A percentile compares a stretch with the other conserved stretches of the same genome.
These are phyloP conservation scores for Monoplex corrugatus DNA, from an alignment of 2,888 invertebrate species.

Conservation along the genomic window DNA sequence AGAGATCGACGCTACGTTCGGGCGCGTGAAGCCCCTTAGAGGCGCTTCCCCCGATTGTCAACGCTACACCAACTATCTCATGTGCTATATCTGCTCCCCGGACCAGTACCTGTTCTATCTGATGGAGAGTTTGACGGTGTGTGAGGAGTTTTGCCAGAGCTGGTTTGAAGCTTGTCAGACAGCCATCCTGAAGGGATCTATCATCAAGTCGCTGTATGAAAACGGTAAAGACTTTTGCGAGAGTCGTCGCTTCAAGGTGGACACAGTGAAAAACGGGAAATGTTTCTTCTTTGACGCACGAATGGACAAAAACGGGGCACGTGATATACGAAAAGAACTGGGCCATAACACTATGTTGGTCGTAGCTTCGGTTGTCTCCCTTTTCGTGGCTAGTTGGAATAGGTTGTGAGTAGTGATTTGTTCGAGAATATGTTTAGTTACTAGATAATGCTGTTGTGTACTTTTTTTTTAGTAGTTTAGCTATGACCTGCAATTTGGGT, in stretches of 20 bases:
- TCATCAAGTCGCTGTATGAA: constrained; percentile 76
- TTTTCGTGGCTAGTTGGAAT: background rate
- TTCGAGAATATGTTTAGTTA: background rate
- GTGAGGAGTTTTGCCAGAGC: constrained; percentile 80
- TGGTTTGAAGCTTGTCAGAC: constrained; percentile 79
- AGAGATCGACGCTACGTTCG: constrained; percentile 81
- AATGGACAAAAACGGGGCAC: constrained; percentile 58
- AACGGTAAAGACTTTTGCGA: constrained; percentile 79
- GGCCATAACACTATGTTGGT: background rate
- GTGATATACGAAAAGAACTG: background rate
- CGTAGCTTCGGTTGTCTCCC: background rate
- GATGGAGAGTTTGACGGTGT: constrained; percentile 79
- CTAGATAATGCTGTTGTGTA: background rate
- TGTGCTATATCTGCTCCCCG: constrained; percentile 82
- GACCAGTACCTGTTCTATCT: constrained; percentile 79
- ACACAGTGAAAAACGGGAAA: constrained; percentile 64
- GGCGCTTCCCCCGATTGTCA: constrained; percentile 80
- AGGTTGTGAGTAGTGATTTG: background rate
- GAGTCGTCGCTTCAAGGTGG: constrained; percentile 78
- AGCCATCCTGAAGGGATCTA: constrained; percentile 80
- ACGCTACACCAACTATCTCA: constrained; percentile 80
- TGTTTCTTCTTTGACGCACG: constrained; percentile 76
- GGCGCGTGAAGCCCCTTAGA: constrained; percentile 80
- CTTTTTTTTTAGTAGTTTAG: too few relatives aligned
- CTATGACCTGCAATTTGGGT: too few relatives aligned